These are phyloP conservation scores for Laticauda laticaudata DNA, from an alignment of 2,113 vertebrate species.

Conservation along the genomic window DNA sequence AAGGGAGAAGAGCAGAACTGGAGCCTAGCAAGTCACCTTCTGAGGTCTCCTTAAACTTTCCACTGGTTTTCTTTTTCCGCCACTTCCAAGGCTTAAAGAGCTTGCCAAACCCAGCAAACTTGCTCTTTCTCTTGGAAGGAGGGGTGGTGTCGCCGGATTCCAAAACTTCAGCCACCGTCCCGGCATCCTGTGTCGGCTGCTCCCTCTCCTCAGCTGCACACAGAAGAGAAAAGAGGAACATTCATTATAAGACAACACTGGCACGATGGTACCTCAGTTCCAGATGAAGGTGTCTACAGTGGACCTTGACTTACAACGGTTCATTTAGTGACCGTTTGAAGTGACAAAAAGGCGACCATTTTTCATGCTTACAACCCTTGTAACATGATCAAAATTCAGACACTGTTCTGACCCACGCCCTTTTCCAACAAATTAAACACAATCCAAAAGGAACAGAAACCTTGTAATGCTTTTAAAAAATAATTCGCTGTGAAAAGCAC, in stretches of 20 bases:
- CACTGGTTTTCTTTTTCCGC: constrained; percentile 98
- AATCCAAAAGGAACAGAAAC: too few relatives aligned
- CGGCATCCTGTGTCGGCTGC: constrained; percentile 63
- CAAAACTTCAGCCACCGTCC: constrained; percentile 81
- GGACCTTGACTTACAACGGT: not conserved
- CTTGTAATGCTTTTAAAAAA: too few relatives aligned
- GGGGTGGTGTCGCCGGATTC: constrained; percentile 83
- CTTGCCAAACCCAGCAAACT: constrained; percentile 93
- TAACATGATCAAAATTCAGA: too few relatives aligned
- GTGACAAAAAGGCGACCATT: too few relatives aligned
- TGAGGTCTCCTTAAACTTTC: constrained; percentile 94
- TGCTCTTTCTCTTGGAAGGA: constrained; percentile 92
- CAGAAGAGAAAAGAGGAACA: constrained; percentile 2
- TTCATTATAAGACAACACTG: not conserved
- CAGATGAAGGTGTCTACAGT: not conserved
- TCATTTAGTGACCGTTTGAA: too few relatives aligned
- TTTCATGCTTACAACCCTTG: too few relatives aligned
- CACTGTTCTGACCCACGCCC: too few relatives aligned
- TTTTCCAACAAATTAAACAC: too few relatives aligned
- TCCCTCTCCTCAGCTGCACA: constrained; percentile 81
- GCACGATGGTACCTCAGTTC: not conserved
- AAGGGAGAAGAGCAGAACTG: not conserved
- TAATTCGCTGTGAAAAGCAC: too few relatives aligned
- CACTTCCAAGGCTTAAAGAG: constrained; percentile 99
- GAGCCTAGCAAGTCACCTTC: constrained; percentile 77